Percentiles rank a stretch among this genome's conserved stretches.
Evolutionary conservation across 2,797 vertebrate species (phyloP).

Genomic region (Pteropus rufus): DNA sequence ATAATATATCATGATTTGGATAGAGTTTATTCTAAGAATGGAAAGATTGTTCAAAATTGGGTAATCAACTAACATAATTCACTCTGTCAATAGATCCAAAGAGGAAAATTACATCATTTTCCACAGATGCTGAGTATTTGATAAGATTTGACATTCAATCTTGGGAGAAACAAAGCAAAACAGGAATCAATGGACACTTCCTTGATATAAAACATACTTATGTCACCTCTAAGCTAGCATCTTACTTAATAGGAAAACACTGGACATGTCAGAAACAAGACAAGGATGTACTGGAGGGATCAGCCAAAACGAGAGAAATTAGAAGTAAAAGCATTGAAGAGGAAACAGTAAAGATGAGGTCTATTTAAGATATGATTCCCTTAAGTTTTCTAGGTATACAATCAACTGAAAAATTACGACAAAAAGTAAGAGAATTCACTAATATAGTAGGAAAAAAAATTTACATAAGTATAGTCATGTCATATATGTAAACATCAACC

Average conservation of each 20-base stretch:
- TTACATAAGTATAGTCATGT: neutral
- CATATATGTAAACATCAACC: constrained; percentile 3
- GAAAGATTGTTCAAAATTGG: neutral
- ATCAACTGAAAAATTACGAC: neutral
- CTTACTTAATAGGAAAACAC: neutral
- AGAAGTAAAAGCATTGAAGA: neutral
- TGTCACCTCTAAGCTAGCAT: neutral
- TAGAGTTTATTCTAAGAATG: neutral
- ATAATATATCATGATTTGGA: neutral
- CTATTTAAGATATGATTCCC: neutral
- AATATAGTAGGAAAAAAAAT: neutral
- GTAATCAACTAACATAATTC: neutral
- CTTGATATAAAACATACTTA: neutral
- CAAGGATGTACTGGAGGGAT: neutral
- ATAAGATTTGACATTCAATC: neutral
- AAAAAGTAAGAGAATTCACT: neutral
- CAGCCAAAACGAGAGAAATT: neutral
- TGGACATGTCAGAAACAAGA: neutral
- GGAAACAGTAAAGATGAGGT: neutral
- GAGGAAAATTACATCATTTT: neutral
- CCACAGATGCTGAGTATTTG: neutral
- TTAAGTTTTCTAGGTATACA: neutral
- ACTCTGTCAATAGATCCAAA: neutral
- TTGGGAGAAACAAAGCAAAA: neutral
- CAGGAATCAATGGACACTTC: neutral